Base-by-base conservation (phyloP, 2,888 invertebrate species). In the Limnephilus rhombicus region DNA sequence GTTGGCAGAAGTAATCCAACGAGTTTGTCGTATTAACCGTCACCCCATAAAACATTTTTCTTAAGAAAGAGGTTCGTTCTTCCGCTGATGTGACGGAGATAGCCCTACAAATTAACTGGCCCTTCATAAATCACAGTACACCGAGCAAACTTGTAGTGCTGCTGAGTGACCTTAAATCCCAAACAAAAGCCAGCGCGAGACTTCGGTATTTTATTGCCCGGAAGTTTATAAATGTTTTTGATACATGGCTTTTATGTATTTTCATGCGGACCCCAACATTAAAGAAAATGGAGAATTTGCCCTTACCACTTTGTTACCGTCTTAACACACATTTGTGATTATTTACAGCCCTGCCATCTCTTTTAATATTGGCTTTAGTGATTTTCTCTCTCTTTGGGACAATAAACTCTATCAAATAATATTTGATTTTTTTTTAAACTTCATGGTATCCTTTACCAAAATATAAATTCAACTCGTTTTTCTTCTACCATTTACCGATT, bases 201-300 rank as follows among this genome's bases (percentile, higher is more conserved):
- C 82, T 49, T 34, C 82, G 49, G 90, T 90, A 29, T 90, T 90
- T 82, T 90, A 90, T 90, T 90, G 81, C 82, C 90, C 90, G 82
- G 82, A 90, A 90, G 90, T 90, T 90, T 90, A 82, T 90, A 90
- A 90, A 90, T 82, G 90, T 90, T 90, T 89, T 82, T 90, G 90
- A 90, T 90, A 82, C 82, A 90, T 90, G n/a, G 90, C 90, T 45
- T 90, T 90, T 81, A 82, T 82, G 90, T 90, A 68, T 68, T 81
- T 90, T 89, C 88, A 80, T 89, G 80, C 88, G 80, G 88, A 89
- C 80, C 88, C 88, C 34, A 80, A 37, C 88, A 34, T 89, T 89
- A 68, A 88, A 88, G 88, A 45, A 68, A 80, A 31, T 68, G 31
- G 88, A 34, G 68, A 88, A 11, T 68, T 34, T 24, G 41, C 80